phyloP scores from a whole-genome alignment of 2,797 vertebrate species.

The Simalia tracyae region DNA sequence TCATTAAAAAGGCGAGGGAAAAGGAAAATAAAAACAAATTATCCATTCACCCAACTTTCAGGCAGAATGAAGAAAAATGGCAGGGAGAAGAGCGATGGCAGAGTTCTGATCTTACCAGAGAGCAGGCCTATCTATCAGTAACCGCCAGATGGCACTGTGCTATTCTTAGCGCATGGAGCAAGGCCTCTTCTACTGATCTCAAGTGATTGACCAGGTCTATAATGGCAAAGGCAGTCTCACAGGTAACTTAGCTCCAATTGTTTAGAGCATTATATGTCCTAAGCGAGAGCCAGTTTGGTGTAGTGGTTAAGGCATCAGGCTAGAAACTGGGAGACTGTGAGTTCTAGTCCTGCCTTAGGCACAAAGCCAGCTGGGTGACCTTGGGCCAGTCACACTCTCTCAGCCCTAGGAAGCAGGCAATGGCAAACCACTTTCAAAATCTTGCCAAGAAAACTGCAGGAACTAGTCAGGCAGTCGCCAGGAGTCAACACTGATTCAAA shows the following conservation, averaged over 20 bases:
- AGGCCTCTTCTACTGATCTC: background rate
- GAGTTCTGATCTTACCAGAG: background rate
- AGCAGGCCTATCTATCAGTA: background rate
- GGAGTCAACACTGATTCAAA: background rate
- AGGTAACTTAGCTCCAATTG: background rate
- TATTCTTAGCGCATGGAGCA: background rate
- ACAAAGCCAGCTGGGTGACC: background rate
- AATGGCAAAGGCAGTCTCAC: background rate
- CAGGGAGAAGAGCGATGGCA: background rate
- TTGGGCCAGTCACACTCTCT: no score
- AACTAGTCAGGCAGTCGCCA: background rate
- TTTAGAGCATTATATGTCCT: background rate
- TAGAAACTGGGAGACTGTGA: background rate
- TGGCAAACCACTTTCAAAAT: background rate
- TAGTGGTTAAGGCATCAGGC: background rate
- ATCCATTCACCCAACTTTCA: background rate
- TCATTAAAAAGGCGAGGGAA: background rate
- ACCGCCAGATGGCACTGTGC: background rate
- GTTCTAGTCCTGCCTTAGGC: background rate
- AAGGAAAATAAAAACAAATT: background rate
- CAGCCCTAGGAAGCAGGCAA: background rate
- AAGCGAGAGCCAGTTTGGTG: background rate
- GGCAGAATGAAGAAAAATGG: background rate
- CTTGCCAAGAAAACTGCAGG: background rate
- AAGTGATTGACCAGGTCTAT: background rate